Evolutionary conservation across 2,113 vertebrate species (phyloP), one percentile per base, ranked within the genome.

Genomic region (Rallus limicola): DNA sequence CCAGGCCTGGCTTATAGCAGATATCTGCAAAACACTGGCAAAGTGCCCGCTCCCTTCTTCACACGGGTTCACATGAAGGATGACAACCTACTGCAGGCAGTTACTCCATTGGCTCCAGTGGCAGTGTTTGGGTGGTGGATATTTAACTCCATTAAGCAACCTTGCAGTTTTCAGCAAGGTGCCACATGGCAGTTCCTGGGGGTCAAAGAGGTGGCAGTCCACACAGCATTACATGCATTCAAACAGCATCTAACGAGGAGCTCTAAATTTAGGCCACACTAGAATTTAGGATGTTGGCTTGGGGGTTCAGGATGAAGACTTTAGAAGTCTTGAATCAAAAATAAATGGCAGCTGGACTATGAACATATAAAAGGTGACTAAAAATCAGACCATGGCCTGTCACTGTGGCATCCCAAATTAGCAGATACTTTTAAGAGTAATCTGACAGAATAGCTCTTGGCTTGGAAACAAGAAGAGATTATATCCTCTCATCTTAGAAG

Each of bases 11-110:
- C 87, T 90, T 65, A 74, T 36, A 76, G 90, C 75, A 88, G 80
- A 31, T 85, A 82, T 62, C 82, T 93, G 85, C 87, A 85, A 93
- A 95, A 55, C 46, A 10, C 55, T 91, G 87, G 95, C 92, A 63
- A 90, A 93, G 36, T 42, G 67, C 90, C 93, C 44, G 11, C 46
- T 42, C 59, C 64, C 67, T 79, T 75, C 44, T 89, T 76, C 9
- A 0, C 1, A 28, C 1, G 10, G 44, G 44, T 88, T 87, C 84
- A 79, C 34, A 76, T 3, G 31, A 58, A 85, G 15, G 44, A 69
- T 94, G 86, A 92, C 81, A 93, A 79, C 52, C 58, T 84, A 56
- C 62, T 64, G 77, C 72, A 86, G 53, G 67, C 81, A 92, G 81
- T 53, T 55, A 62, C 62, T 58, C 83, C 0, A 0, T 62, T 21